Conservation (phyloP, 2,113 vertebrate genomes). For the Tachuris rubrigastra region DNA sequence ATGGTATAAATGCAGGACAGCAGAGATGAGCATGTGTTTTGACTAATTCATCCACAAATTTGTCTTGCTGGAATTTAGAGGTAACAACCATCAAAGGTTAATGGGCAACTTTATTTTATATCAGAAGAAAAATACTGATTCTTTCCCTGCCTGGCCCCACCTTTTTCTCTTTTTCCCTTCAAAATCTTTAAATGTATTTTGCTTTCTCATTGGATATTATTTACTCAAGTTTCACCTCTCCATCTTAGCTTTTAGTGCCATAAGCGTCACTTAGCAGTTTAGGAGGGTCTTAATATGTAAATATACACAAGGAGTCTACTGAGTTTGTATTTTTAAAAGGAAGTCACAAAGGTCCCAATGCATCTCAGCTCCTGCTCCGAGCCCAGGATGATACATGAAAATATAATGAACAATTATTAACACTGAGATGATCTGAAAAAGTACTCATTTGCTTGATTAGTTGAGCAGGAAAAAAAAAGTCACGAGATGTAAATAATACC, state of each 20-base stretch:
- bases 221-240: not conserved
- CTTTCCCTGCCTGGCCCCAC: not conserved
- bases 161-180: not conserved
- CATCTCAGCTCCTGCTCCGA: not conserved
- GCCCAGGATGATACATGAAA: not conserved
- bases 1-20: not conserved
- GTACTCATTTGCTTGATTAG: not conserved
- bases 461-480: not conserved
- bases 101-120: not conserved
- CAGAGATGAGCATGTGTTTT: not conserved
- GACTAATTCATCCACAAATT: not conserved
- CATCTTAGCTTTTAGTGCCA: not conserved
- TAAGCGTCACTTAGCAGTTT: not conserved
- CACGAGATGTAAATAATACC: not conserved
- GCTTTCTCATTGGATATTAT: not conserved
- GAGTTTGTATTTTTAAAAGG: not conserved
- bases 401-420: not conserved
- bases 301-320: not conserved
- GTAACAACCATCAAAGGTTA: not conserved
- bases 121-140: rapidly evolving
- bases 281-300: not conserved
- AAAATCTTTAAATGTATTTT: not conserved
- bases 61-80: not conserved
- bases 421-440: not conserved
- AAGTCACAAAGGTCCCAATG: rapidly evolving